Evolutionary conservation across 1,140 invertebrate genomes (phyloP), one percentile per base, ranked within the genome.

Genomic region (Drosophila takahashii): DNA sequence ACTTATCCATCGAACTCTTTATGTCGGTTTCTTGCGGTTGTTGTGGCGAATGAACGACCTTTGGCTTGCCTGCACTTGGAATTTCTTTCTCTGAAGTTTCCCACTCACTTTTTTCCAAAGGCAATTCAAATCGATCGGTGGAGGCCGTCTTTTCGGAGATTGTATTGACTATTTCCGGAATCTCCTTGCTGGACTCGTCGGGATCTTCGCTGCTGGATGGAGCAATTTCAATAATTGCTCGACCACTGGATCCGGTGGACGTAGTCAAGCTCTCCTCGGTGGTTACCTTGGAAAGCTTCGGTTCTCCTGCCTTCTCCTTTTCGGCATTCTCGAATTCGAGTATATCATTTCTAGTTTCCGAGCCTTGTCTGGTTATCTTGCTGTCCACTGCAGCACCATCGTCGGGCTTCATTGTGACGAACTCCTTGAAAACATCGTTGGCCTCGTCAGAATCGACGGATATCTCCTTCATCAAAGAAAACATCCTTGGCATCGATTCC

Each of bases 1-100:
- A 42, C 59, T 92, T 90, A 37, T 91, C 91, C 11, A 94, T 93
- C 69, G 48, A 61, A 58, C 93, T 93, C 15, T 93, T 94, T 3
- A 36, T 52, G 9, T 11, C 10, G 5, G 59, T 34, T 34, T 11
- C 60, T 39, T 59, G 45, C 81, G 92, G 92, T 67, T 94, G 93
- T 1, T 79, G 91, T 13, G 93, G 93, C 10, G 93, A 92, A 60
- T 92, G 85, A 2, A 91, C 53, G 3, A 91, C 81, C 41, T 92
- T 92, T n/a, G 76, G 70, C 16, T 92, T 72, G 45, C 87, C 67
- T 29, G 56, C 45, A 11, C 52, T 39, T 1, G 90, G 86, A 13
- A 91, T 89, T 58, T 86, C 84, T 22, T 92, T 92, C 56, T 92
- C 91, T 0, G 90, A 80, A n/a, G 57, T 78, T 59, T 92, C 91